Percentiles rank a stretch among this genome's conserved stretches.
phyloP scores from a whole-genome alignment of 2,888 invertebrate genomes.

The Malacosoma neustria region DNA sequence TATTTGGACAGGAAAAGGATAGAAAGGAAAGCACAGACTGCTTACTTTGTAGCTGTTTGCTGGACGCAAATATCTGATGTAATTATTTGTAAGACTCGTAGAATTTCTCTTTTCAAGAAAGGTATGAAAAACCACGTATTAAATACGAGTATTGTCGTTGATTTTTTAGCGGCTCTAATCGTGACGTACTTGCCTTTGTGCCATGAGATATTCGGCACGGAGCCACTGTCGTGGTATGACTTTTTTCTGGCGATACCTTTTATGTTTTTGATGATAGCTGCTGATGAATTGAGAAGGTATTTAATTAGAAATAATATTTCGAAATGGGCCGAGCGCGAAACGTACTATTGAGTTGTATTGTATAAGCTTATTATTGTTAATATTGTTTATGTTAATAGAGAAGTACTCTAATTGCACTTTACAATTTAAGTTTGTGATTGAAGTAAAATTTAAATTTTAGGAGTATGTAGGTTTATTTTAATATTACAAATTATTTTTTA shows the following conservation, averaged over 20 bases:
- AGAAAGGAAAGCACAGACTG: slow-evolving; percentile 84
- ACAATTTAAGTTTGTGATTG: no score
- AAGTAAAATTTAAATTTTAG: no score
- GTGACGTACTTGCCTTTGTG: slow-evolving; percentile 82
- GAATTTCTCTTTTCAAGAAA: slow-evolving; percentile 82
- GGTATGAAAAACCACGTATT: slow-evolving; percentile 83
- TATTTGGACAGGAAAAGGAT: slow-evolving; percentile 79
- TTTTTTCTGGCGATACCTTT: slow-evolving; percentile 84
- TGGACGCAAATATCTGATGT: slow-evolving; percentile 86
- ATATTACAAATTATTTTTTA: no score
- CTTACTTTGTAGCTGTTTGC: slow-evolving; percentile 86
- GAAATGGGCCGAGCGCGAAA: slow-evolving; percentile 83
- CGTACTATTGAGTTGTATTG: slow-evolving; percentile 81
- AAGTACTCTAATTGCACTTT: no score
- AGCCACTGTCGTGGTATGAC: slow-evolving; percentile 79
- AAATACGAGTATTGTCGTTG: slow-evolving; percentile 76
- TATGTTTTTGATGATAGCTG: slow-evolving; percentile 81
- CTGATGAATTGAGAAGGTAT: slow-evolving; percentile 83
- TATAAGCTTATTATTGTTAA: no score
- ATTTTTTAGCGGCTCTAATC: slow-evolving; percentile 78
- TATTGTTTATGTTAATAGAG: no score
- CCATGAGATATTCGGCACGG: slow-evolving; percentile 80
- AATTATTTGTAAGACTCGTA: slow-evolving; percentile 85
- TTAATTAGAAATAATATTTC: slow-evolving; percentile 79
- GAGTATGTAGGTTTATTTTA: no score